Conservation (phyloP, 2,888 invertebrate genomes). For the Drosophila paramelanica region DNA sequence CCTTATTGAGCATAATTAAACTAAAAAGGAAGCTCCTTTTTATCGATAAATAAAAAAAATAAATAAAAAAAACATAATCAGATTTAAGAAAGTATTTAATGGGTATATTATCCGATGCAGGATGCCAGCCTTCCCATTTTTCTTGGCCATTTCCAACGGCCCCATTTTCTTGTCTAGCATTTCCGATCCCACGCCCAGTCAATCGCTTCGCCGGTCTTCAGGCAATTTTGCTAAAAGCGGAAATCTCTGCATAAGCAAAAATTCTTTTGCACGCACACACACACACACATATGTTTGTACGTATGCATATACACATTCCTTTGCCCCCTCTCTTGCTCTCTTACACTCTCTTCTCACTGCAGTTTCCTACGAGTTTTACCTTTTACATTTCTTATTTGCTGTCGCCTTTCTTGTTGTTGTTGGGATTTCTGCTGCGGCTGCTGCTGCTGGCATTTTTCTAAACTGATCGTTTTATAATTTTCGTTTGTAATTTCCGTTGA, state of each 20-base stretch:
- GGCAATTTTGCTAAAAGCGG: conserved; percentile 50
- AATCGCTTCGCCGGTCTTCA: conserved; percentile 4
- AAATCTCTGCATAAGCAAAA: conserved; percentile 57
- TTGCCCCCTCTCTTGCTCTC: conserved; percentile 1
- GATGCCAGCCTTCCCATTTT: conserved; percentile 23
- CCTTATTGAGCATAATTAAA: no score
- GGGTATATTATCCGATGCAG: conserved; percentile 31
- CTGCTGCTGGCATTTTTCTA: conserved; percentile 73
- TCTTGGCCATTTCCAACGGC: conserved; percentile 32
- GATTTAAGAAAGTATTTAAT: background rate
- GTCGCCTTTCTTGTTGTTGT: conserved; percentile 29
- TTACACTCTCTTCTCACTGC: conserved; percentile 19
- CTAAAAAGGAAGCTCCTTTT: no score
- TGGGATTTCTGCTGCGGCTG: conserved; percentile 35
- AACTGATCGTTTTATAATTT: conserved; percentile 82
- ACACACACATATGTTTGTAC: conserved; percentile 11
- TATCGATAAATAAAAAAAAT: no score
- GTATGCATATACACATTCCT: conserved; percentile 22
- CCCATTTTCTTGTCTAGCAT: conserved; percentile 55
- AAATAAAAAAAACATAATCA: no score
- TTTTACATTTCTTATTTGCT: conserved; percentile 57
- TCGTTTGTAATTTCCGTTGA: conserved; percentile 85
- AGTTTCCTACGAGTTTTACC: conserved; percentile 38
- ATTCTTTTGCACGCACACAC: conserved; percentile 49
- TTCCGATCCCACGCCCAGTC: conserved; percentile 73